phyloP scores from a whole-genome alignment of 2,888 invertebrate species.

The Oscheius sp. region DNA sequence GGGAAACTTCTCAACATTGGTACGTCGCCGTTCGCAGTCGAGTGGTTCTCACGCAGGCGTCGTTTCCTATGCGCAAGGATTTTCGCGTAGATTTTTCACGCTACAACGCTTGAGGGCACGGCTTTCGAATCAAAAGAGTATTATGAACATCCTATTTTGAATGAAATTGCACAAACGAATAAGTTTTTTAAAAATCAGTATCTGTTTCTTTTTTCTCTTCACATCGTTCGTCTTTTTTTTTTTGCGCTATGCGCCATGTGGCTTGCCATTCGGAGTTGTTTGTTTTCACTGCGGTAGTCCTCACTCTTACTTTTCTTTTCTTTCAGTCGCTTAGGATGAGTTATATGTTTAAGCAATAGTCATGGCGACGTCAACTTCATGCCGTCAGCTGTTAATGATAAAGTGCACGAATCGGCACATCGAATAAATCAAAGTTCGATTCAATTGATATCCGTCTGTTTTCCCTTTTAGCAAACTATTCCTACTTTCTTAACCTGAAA shows the following conservation, averaged over 20 bases:
- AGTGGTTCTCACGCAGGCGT: constrained; percentile 30
- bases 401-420: constrained; percentile 7
- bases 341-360: constrained; percentile 2
- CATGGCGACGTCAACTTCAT: background rate
- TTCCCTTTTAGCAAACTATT: too few relatives aligned
- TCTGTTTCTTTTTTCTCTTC: constrained; percentile 13
- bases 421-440: constrained; percentile 24
- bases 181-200: background rate
- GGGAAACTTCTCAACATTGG: background rate
- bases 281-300: constrained; percentile 24
- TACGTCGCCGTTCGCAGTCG: constrained; percentile 30
- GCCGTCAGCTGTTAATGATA: constrained; percentile 26
- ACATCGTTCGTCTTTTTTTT: constrained; percentile 22
- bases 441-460: too few relatives aligned
- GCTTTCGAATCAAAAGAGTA: constrained; percentile 12
- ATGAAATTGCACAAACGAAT: background rate
- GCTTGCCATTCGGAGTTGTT: constrained; percentile 13
- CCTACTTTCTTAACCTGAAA: too few relatives aligned
- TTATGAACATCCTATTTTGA: background rate
- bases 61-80: constrained; percentile 30
- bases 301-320: background rate
- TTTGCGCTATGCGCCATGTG: constrained; percentile 14
- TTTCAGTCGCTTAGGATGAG: background rate
- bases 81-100: constrained; percentile 20
- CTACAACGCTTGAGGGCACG: constrained; percentile 22